Percentiles rank a stretch among this genome's conserved stretches.
Evolutionary conservation across 2,888 invertebrate species (phyloP).

Genomic region (Schizaphis graminum): DNA sequence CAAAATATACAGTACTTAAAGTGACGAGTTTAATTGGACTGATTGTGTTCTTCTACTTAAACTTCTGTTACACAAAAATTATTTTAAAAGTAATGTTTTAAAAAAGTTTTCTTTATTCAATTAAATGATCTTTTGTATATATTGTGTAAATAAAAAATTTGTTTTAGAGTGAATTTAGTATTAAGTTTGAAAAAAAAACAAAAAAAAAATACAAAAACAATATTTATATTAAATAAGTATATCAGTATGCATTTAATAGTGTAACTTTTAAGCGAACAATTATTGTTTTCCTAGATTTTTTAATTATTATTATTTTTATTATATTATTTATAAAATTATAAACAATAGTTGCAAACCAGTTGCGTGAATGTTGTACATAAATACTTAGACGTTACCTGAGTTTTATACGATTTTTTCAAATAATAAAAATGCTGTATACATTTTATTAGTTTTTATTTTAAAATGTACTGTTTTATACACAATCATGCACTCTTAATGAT

Average conservation of each 20-base stretch:
- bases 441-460: conserved; percentile 60
- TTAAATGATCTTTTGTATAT: conserved; percentile 27
- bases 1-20: conserved; percentile 62
- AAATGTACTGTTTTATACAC: conserved; percentile 59
- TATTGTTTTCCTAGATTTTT: conserved; percentile 65
- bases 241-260: conserved; percentile 64
- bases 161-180: conserved; percentile 61
- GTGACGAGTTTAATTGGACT: conserved; percentile 46
- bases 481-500: conserved; percentile 31
- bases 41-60: conserved; percentile 61
- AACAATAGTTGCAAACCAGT: conserved; percentile 54
- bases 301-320: conserved; percentile 59
- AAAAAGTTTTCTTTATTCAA: conserved; percentile 41
- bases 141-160: conserved; percentile 46
- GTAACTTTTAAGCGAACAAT: conserved; percentile 64
- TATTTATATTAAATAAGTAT: conserved; percentile 64
- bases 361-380: conserved; percentile 65
- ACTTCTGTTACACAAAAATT: conserved; percentile 45
- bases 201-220: conserved; percentile 8
- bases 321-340: conserved; percentile 27
- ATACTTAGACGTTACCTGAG: conserved; percentile 65
- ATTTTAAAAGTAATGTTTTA: conserved; percentile 44
- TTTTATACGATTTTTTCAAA: conserved; percentile 65
- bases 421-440: conserved; percentile 62
- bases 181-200: conserved; percentile 37